A percentile compares a stretch with the other conserved stretches of the same genome.
Evolutionary conservation across 2,888 invertebrate genomes (phyloP).

Genomic region (Hololepta plana): DNA sequence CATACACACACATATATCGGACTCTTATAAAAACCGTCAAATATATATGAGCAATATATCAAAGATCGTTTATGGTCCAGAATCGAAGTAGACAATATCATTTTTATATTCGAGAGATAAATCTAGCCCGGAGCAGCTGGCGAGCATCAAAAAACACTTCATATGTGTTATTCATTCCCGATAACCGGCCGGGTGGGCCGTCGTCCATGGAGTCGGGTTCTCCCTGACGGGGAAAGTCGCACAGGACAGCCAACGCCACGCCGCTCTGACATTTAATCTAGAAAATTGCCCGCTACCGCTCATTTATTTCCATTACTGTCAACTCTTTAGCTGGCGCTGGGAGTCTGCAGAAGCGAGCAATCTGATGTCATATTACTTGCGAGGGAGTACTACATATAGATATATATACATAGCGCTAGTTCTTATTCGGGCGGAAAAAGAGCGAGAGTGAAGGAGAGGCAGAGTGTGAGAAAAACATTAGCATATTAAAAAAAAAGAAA

Average conservation of each 20-base stretch:
- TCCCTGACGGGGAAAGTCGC: no score
- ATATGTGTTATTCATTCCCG: constrained; percentile 26
- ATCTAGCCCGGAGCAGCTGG: constrained; percentile 29
- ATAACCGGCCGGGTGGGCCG: constrained; percentile 20
- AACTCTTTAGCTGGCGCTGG: constrained; percentile 28
- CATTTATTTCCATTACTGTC: constrained; percentile 46
- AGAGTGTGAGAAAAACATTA: no score
- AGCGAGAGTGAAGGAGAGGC: constrained; percentile 2
- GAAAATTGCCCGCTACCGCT: constrained; percentile 41
- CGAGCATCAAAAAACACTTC: constrained; percentile 25
- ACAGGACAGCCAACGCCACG: constrained; percentile 21
- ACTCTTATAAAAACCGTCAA: no score
- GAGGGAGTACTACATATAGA: constrained; percentile 1
- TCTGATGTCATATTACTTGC: constrained; percentile 27
- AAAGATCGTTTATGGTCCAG: no score
- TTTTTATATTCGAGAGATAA: constrained; percentile 29
- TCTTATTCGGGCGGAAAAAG: no score
- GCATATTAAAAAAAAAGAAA: constrained; percentile 7
- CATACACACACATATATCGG: no score
- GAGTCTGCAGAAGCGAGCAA: constrained; percentile 18
- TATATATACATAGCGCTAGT: constrained; percentile 2
- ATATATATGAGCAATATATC: no score
- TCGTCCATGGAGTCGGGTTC: no score
- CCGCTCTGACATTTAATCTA: constrained; percentile 44
- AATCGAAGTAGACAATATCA: constrained; percentile 28